Evolutionary conservation across 2,888 invertebrate species (phyloP).

Genomic region (Helicoverpa assulta): DNA sequence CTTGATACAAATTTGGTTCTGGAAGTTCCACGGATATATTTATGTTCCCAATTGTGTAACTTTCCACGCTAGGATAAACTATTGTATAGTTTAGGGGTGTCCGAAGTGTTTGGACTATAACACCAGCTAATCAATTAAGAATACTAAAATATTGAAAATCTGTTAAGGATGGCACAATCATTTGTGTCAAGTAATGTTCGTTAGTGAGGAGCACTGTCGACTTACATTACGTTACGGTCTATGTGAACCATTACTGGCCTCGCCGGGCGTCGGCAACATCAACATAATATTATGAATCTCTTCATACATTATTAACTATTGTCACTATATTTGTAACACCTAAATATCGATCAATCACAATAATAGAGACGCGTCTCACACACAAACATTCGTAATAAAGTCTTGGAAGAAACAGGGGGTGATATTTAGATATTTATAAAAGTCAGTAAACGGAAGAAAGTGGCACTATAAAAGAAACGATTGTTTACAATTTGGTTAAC

Average conservation of each 20-base stretch:
- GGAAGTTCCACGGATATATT: slow-evolving; percentile 55
- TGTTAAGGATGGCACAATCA: slow-evolving; percentile 81
- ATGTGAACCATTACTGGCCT: slow-evolving; percentile 79
- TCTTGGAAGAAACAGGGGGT: slow-evolving; percentile 50
- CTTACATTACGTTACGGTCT: slow-evolving; percentile 63
- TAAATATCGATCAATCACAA: slow-evolving; percentile 65
- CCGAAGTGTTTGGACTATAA: slow-evolving; percentile 36
- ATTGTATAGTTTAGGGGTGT: slow-evolving; percentile 40
- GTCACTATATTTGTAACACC: slow-evolving; percentile 70
- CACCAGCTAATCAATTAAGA: slow-evolving; percentile 42
- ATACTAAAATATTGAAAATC: slow-evolving; percentile 64
- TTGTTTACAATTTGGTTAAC: slow-evolving; percentile 37
- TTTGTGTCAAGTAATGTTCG: slow-evolving; percentile 73
- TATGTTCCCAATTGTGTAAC: slow-evolving; percentile 57
- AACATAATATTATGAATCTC: slow-evolving; percentile 64
- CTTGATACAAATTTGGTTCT: slow-evolving; percentile 58
- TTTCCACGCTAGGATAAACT: slow-evolving; percentile 45
- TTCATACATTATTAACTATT: slow-evolving; percentile 66
- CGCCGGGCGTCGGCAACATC: slow-evolving; percentile 77
- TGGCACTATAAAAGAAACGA: slow-evolving; percentile 46
- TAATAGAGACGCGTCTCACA: slow-evolving; percentile 60
- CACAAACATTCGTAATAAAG: slow-evolving; percentile 50
- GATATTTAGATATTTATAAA: slow-evolving; percentile 51
- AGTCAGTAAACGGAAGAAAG: slow-evolving; percentile 55
- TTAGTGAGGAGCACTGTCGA: slow-evolving; percentile 64